Conservation (phyloP, 2,888 invertebrate genomes). For the Lordiphosa fenestrarum region DNA sequence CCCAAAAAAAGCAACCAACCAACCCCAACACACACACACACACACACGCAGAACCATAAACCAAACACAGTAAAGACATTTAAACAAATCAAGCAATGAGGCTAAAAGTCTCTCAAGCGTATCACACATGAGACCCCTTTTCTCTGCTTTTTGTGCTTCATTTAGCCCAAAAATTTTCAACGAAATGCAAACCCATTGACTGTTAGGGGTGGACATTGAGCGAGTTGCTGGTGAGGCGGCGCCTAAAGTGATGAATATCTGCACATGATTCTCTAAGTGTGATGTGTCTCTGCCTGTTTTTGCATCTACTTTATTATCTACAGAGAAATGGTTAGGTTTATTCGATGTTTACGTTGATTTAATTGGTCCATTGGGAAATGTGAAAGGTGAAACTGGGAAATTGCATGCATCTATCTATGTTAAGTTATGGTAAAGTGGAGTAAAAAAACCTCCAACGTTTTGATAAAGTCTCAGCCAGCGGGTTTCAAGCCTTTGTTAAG, state of each 20-base stretch:
- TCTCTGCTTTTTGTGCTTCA: slow-evolving; percentile 49
- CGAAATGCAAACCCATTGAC: slow-evolving; percentile 40
- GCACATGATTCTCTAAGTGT: slow-evolving; percentile 23
- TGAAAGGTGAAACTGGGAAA: not conserved
- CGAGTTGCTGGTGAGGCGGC: not conserved
- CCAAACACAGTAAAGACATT: slow-evolving; percentile 74
- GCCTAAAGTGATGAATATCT: slow-evolving; percentile 64
- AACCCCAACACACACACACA: slow-evolving; percentile 4
- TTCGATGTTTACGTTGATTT: slow-evolving; percentile 12
- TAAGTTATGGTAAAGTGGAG: no score
- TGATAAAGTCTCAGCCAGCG: no score
- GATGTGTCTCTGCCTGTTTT: not conserved
- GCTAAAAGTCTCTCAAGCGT: slow-evolving; percentile 68
- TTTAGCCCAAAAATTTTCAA: slow-evolving; percentile 58
- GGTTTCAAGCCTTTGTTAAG: no score
- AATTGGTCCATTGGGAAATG: slow-evolving; percentile 7
- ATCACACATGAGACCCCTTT: slow-evolving; percentile 47
- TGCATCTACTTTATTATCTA: slow-evolving; percentile 6
- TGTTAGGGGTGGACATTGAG: slow-evolving; percentile 6
- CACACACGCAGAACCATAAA: slow-evolving; percentile 53
- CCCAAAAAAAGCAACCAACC: slow-evolving; percentile 12
- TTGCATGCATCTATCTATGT: no score
- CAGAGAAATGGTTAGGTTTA: slow-evolving; percentile 7
- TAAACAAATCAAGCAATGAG: slow-evolving; percentile 75
- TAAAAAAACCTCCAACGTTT: no score